Base-by-base conservation (phyloP, 2,888 invertebrate species). In the Macaria liturata region DNA sequence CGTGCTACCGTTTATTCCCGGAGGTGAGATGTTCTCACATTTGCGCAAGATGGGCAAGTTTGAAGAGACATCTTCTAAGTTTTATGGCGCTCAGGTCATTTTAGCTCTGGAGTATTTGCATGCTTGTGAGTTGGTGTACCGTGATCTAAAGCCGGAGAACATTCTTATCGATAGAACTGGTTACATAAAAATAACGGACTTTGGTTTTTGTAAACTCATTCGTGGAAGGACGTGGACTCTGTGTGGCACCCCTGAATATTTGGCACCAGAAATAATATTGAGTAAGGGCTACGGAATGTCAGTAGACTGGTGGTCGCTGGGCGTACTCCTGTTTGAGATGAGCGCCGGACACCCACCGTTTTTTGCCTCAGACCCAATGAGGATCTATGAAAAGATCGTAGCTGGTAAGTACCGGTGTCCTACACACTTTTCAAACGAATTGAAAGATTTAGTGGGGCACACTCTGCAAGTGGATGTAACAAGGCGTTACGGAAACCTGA, bases 291-390 rank as follows among this genome's bases (percentile, higher is more conserved):
- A 99, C 84, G 97, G 97, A 46, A 95, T 94, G 74, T 95, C 97
- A 0, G 98, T 97, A 0, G 99, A 99, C 77, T 99, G 98, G 98
- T 99, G 99, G 99, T 96, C 98, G 0, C 93, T 97, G 46, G 99
- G 97, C 0, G 93, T 98, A 6, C 90, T 98, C 3, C 86, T 98
- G 3, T 98, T 93, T 82, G 98, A 98, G 90, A 97, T 98, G 96
- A 95, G 95, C 40, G 96, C 97, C 5, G 99, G 99, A 0, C 96
- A 96, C 84, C 97, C 98, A 31, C 99, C 99, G 0, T 99, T 99
- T 87, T 96, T 95, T 74, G 95, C 97, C n/a, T 95, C 95, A 49
- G 97, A 98, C 73, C 97, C 97, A 0, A 98, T 99, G 94, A 95
- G 96, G 80, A 97, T 98, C 76, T 99, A 98, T 83, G 98, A 97